A percentile compares a stretch with the other conserved stretches of the same genome.
Conservation (phyloP, 2,888 invertebrate species). For the Pteria penguin region DNA sequence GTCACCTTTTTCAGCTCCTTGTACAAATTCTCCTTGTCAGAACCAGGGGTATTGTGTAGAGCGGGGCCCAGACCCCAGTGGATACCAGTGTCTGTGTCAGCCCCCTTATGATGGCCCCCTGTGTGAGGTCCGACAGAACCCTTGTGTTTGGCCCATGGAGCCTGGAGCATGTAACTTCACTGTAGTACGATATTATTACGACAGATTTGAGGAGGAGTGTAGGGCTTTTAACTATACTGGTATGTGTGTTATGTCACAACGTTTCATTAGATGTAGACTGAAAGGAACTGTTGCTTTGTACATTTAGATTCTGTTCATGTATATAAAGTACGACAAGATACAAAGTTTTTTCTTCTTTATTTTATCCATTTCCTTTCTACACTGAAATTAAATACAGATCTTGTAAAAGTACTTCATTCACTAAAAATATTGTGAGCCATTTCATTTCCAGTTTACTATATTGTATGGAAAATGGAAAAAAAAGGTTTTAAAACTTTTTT, state of each 20-base stretch:
- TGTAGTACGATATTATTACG: slow-evolving; percentile 69
- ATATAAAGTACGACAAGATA: too few relatives aligned
- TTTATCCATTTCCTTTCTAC: too few relatives aligned
- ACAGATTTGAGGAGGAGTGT: slow-evolving; percentile 68
- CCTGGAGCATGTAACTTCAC: slow-evolving; percentile 67
- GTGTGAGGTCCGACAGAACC: slow-evolving; percentile 70
- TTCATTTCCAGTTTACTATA: too few relatives aligned
- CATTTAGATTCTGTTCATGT: too few relatives aligned
- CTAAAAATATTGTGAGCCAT: too few relatives aligned
- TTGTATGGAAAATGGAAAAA: too few relatives aligned
- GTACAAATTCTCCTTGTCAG: slow-evolving; percentile 65
- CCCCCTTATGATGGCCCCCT: slow-evolving; percentile 67
- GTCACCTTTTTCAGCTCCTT: too few relatives aligned
- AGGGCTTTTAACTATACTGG: slow-evolving; percentile 71
- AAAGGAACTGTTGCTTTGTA: too few relatives aligned
- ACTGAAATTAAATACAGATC: too few relatives aligned
- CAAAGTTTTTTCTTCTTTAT: too few relatives aligned
- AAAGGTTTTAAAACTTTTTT: too few relatives aligned
- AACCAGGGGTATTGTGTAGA: slow-evolving; percentile 69
- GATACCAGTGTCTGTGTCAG: slow-evolving; percentile 68
- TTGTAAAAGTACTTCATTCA: too few relatives aligned
- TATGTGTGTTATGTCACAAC: slow-evolving; percentile 36
- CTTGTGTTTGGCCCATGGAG: slow-evolving; percentile 70
- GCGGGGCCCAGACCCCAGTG: slow-evolving; percentile 41
- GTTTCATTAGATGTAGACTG: not conserved